A percentile compares a stretch with the other conserved stretches of the same genome.
phyloP scores from a whole-genome alignment of 2,888 invertebrate genomes.

The Xylota sylvarum region DNA sequence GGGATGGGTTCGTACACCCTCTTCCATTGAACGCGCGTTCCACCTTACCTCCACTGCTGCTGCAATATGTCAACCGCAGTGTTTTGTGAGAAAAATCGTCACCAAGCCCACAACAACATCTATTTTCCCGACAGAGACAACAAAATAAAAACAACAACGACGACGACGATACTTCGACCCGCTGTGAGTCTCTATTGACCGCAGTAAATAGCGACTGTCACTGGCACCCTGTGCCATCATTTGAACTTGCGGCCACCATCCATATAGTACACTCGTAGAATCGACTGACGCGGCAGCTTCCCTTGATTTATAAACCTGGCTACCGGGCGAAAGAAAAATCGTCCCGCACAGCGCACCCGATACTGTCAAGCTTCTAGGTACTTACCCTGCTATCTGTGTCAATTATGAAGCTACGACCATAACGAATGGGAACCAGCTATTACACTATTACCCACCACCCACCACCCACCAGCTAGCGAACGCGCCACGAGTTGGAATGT shows the following conservation, averaged over 20 bases:
- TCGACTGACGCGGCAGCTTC: constrained; percentile 3
- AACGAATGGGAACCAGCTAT: constrained; percentile 15
- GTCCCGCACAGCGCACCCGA: background rate
- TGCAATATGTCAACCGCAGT: constrained; percentile 65
- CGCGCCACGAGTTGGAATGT: constrained; percentile 38
- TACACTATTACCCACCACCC: background rate
- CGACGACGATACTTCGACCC: constrained; percentile 31
- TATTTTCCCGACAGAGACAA: constrained; percentile 26
- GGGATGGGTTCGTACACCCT: background rate
- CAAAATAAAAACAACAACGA: constrained; percentile 10
- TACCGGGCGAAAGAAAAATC: background rate
- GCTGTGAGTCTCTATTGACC: constrained; percentile 47
- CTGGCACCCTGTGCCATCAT: constrained; percentile 35
- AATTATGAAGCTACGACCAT: constrained; percentile 48
- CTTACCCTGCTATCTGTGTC: constrained; percentile 56
- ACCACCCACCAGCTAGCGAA: background rate
- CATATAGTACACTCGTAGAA: background rate
- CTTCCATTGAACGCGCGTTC: too few relatives aligned
- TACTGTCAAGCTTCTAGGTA: constrained; percentile 42
- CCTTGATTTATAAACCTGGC: constrained; percentile 50
- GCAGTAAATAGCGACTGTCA: constrained; percentile 60
- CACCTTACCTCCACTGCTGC: constrained; percentile 47
- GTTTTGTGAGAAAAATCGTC: constrained; percentile 57
- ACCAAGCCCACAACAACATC: constrained; percentile 54
- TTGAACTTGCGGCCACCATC: constrained; percentile 14